These are phyloP conservation scores for Vollenhovia emeryi DNA, from an alignment of 1,140 invertebrate genomes.

Conservation along the genomic window DNA sequence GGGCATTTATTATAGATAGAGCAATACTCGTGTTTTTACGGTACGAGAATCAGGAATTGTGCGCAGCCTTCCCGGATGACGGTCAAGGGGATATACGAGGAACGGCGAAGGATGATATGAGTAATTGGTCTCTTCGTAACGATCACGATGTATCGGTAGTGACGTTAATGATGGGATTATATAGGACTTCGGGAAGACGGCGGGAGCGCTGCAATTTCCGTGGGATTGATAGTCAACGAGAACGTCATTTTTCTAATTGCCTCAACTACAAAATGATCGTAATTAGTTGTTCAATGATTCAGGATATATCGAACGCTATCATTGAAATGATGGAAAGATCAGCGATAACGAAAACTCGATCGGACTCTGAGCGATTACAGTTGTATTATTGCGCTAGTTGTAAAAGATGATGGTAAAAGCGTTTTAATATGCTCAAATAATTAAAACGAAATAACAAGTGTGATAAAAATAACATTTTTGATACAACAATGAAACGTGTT, in stretches of 20 bases:
- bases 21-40: constrained; percentile 14
- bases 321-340: constrained; percentile 39
- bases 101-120: constrained; percentile 49
- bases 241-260: constrained; percentile 64
- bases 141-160: constrained; percentile 62
- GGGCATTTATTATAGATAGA: constrained; percentile 34
- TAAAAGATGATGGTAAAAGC: not conserved
- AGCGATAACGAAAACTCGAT: not conserved
- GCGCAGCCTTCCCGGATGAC: constrained; percentile 31
- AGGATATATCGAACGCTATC: not conserved
- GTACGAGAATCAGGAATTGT: constrained; percentile 6
- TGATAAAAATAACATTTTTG: not conserved
- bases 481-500: not conserved
- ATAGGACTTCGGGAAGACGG: constrained; percentile 41
- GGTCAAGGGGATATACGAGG: constrained; percentile 39
- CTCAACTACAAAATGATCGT: constrained; percentile 68
- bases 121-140: constrained; percentile 66
- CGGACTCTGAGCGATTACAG: not conserved
- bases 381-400: not conserved
- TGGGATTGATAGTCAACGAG: constrained; percentile 67
- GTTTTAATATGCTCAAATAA: not conserved
- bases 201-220: constrained; percentile 61
- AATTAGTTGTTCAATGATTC: constrained; percentile 63
- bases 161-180: constrained; percentile 63
- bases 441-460: not conserved